Evolutionary conservation across 1,140 invertebrate species (phyloP).

Genomic region (Pararge aegeria): DNA sequence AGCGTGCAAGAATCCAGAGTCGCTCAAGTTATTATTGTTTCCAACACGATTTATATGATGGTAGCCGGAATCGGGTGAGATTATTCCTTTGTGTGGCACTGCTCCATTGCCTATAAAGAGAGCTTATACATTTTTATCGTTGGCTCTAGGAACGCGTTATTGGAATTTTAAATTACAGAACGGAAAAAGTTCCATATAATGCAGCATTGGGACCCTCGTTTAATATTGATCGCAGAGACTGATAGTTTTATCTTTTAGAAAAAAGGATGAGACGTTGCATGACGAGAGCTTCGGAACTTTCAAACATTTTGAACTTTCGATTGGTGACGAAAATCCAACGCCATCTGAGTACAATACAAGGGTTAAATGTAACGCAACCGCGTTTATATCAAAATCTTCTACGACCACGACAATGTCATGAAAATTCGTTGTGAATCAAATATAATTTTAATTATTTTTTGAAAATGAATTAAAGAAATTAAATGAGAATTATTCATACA

Average conservation of each 20-base stretch:
- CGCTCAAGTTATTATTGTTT: constrained; percentile 34
- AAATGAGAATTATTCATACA: too few relatives aligned
- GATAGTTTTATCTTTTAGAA: not conserved
- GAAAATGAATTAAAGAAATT: too few relatives aligned
- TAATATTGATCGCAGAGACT: not conserved
- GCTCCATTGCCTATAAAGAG: constrained; percentile 1
- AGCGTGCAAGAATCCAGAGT: constrained; percentile 33
- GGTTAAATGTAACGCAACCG: too few relatives aligned
- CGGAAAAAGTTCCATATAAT: not conserved
- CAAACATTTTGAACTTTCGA: too few relatives aligned
- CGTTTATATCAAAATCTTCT: too few relatives aligned
- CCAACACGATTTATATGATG: constrained; percentile 29
- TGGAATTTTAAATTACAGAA: constrained; percentile 5
- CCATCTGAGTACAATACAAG: too few relatives aligned
- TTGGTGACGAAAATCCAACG: too few relatives aligned
- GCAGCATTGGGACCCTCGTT: not conserved
- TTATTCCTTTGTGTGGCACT: constrained; percentile 13
- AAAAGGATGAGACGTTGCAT: too few relatives aligned
- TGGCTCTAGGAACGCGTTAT: constrained; percentile 2
- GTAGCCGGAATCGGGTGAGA: constrained; percentile 22
- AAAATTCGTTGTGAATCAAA: too few relatives aligned
- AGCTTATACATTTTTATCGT: constrained; percentile 10
- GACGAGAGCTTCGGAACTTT: too few relatives aligned
- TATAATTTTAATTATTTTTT: too few relatives aligned
- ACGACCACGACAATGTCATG: too few relatives aligned